Conservation (phyloP, 2,113 vertebrate species). For the Apodemus sylvaticus region DNA sequence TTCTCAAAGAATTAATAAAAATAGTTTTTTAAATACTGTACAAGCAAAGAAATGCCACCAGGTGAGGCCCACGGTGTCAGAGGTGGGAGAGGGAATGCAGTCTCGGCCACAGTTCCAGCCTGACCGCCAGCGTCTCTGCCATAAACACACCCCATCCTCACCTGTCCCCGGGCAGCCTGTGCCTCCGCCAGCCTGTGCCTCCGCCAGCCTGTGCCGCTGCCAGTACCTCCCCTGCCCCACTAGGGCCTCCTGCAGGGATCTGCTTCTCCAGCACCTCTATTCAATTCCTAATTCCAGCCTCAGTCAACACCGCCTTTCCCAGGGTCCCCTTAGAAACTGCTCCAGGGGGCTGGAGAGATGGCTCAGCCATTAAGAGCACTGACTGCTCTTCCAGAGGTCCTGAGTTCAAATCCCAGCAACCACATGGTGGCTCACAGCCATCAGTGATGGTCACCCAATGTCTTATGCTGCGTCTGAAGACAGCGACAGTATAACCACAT, state of each 20-base stretch:
- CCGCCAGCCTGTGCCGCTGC: no score
- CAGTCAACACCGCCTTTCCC: not conserved
- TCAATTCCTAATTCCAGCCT: not conserved
- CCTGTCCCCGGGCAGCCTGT: not conserved
- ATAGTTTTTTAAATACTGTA: not conserved
- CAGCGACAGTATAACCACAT: no score
- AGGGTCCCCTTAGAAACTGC: not conserved
- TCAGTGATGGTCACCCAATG: no score
- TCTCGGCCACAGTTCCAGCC: not conserved
- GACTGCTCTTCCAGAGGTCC: no score
- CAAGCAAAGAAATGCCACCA: not conserved
- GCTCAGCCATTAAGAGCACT: no score
- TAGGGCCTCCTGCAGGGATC: not conserved
- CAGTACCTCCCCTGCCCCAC: fast-evolving
- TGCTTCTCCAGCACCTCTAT: not conserved
- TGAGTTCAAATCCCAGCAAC: no score
- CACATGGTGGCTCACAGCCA: no score
- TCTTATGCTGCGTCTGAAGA: no score
- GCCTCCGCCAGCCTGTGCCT: not conserved
- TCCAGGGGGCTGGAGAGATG: no score
- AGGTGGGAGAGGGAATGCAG: not conserved
- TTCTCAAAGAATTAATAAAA: not conserved
- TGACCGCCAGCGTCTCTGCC: not conserved
- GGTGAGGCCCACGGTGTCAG: not conserved
- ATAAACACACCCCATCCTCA: not conserved